Evolutionary conservation across 2,888 invertebrate genomes (phyloP).

Genomic region (Lycia hirtaria): DNA sequence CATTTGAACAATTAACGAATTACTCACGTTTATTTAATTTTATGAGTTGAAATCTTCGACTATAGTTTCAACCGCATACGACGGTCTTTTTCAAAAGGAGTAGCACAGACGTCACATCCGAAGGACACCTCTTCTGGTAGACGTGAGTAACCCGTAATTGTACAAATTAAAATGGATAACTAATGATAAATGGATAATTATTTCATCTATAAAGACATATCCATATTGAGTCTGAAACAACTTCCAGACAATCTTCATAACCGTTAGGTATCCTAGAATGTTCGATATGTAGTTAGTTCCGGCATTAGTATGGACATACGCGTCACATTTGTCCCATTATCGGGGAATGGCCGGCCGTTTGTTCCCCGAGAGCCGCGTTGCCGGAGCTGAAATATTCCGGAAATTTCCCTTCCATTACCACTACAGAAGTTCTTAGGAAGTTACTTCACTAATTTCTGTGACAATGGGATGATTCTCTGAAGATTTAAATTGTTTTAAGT

Average conservation of each 20-base stretch:
- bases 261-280: background rate
- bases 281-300: conserved; percentile 23
- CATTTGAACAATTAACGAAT: no score
- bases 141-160: no score
- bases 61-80: no score
- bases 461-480: background rate
- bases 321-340: conserved; percentile 25
- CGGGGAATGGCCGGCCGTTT: conserved; percentile 16
- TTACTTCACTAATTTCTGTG: background rate
- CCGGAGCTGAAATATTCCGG: background rate
- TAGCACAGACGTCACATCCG: no score
- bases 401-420: background rate
- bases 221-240: background rate
- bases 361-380: conserved; percentile 8
- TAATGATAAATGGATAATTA: no score
- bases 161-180: no score
- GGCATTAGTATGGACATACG: conserved; percentile 29
- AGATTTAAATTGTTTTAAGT: background rate
- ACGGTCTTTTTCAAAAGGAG: no score
- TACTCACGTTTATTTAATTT: no score
- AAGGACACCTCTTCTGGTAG: no score
- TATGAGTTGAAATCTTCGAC: no score
- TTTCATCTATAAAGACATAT: background rate
- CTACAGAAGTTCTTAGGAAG: background rate
- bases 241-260: background rate